A percentile compares a stretch with the other conserved stretches of the same genome.
Evolutionary conservation across 2,888 invertebrate species (phyloP).

Genomic region (Actias luna): DNA sequence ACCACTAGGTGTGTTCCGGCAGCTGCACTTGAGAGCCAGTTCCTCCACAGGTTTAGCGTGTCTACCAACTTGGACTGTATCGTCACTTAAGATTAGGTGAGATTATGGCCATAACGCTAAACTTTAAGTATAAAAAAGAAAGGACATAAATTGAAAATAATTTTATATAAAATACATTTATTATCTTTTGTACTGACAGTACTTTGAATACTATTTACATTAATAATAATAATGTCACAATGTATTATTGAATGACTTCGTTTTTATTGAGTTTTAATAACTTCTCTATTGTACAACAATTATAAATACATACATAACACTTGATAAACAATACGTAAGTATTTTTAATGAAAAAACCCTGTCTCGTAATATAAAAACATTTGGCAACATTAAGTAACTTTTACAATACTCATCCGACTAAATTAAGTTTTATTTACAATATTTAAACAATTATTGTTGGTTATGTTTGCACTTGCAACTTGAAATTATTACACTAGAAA

Average conservation of each 20-base stretch:
- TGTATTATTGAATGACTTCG: slow-evolving; percentile 17
- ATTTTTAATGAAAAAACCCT: slow-evolving; percentile 35
- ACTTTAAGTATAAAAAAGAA: background rate
- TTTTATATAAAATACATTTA: slow-evolving; percentile 55
- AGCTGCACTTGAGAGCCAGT: too few species aligned
- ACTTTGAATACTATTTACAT: slow-evolving; percentile 59
- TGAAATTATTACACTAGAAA: slow-evolving; percentile 32
- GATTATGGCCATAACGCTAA: too few species aligned
- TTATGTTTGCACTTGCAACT: too few species aligned
- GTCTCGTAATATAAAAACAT: slow-evolving; percentile 42
- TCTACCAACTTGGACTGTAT: too few species aligned
- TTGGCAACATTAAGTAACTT: slow-evolving; percentile 52
- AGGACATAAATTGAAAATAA: slow-evolving; percentile 17
- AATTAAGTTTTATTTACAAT: slow-evolving; percentile 29
- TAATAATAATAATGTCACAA: slow-evolving; percentile 25
- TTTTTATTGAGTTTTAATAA: background rate
- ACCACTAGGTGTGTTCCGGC: too few species aligned
- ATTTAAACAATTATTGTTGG: background rate
- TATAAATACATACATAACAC: slow-evolving; percentile 5
- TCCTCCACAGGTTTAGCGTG: too few species aligned
- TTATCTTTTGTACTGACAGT: slow-evolving; percentile 58
- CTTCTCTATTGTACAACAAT: slow-evolving; percentile 22
- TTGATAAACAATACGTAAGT: slow-evolving; percentile 4
- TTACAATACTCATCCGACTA: slow-evolving; percentile 33
- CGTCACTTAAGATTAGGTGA: too few species aligned